These are phyloP conservation scores for Phrynocephalus guinanensis DNA, from an alignment of 2,797 vertebrate genomes.

Conservation along the genomic window DNA sequence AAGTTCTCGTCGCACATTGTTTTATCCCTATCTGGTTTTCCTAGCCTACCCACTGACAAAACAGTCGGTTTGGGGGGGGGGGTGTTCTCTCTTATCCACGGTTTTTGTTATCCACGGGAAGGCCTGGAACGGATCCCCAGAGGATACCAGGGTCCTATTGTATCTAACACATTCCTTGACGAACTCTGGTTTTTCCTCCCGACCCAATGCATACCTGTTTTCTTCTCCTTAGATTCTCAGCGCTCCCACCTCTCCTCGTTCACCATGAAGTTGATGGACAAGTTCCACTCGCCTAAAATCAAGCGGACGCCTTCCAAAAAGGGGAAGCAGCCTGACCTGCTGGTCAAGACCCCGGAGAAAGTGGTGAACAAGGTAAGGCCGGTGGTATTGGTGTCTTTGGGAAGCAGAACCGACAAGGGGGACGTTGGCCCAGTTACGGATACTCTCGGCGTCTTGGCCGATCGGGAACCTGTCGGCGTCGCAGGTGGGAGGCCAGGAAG, in stretches of 20 bases:
- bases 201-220: constrained; percentile 29
- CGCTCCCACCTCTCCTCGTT: constrained; percentile 97
- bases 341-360: constrained; percentile 90
- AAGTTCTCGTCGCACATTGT: neutral
- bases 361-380: constrained; percentile 89
- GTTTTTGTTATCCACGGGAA: too few relatives aligned
- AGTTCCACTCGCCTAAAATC: constrained; percentile 98
- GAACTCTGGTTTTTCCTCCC: too few relatives aligned
- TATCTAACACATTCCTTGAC: too few relatives aligned
- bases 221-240: constrained; percentile 88
- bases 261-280: constrained; percentile 99
- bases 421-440: neutral
- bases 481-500: too few relatives aligned
- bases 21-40: neutral
- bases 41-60: too few relatives aligned
- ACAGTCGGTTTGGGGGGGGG: too few relatives aligned
- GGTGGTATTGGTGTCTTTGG: neutral
- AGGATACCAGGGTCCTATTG: too few relatives aligned
- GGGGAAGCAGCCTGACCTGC: constrained; percentile 90
- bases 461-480: neutral
- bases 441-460: neutral
- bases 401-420: neutral
- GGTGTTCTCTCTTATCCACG: too few relatives aligned
- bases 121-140: too few relatives aligned
- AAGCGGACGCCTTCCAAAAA: constrained; percentile 98